These are phyloP conservation scores for Drosophila hydei DNA, from an alignment of 1,140 invertebrate genomes.

Conservation along the genomic window DNA sequence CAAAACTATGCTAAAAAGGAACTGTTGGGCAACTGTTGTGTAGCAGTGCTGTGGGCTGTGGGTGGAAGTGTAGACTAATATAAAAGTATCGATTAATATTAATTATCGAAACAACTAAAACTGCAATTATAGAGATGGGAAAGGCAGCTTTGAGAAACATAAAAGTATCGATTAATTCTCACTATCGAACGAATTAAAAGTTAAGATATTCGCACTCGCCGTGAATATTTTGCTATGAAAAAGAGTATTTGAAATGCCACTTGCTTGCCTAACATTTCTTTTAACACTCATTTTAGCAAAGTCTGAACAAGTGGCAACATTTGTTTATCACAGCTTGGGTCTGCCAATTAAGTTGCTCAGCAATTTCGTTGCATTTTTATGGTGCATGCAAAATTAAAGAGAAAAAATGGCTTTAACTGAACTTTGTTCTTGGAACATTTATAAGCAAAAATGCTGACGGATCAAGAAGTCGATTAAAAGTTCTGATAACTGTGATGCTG, in stretches of 20 bases:
- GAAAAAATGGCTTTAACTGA: conserved; percentile 52
- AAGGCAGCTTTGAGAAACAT: neutral
- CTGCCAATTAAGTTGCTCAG: conserved; percentile 21
- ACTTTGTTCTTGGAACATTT: conserved; percentile 63
- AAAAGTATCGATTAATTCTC: neutral
- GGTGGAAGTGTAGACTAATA: neutral
- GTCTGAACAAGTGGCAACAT: conserved; percentile 6
- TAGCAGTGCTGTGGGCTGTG: neutral
- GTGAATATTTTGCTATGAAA: too few species aligned
- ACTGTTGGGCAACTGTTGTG: neutral
- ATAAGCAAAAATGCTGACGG: conserved; percentile 54
- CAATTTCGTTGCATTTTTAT: conserved; percentile 43
- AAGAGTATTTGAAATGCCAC: conserved; percentile 9
- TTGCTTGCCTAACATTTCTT: neutral
- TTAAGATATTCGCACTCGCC: neutral
- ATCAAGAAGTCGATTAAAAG: conserved; percentile 30
- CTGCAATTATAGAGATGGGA: too few species aligned
- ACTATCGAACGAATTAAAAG: neutral
- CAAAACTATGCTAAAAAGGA: neutral
- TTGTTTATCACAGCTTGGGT: conserved; percentile 13
- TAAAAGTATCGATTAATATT: neutral
- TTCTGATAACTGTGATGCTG: conserved; percentile 41
- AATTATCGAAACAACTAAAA: neutral
- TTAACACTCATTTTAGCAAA: neutral
- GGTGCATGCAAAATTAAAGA: conserved; percentile 56